These are phyloP conservation scores for Rhineura floridana DNA, from an alignment of 2,113 vertebrate genomes.

Conservation along the genomic window DNA sequence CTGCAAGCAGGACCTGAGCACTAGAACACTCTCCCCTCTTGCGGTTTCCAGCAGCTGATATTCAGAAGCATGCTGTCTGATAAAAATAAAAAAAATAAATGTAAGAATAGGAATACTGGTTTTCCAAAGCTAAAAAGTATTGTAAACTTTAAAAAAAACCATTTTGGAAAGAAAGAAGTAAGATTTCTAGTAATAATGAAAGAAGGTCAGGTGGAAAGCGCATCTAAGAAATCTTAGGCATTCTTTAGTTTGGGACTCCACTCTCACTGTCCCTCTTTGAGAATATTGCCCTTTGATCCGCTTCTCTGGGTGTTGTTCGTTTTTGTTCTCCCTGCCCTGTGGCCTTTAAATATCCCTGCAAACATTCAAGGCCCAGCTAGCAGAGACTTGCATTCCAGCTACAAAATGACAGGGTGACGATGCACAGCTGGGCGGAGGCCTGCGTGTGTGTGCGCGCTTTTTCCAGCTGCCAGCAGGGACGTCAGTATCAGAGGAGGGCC, in stretches of 20 bases:
- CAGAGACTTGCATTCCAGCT: background rate
- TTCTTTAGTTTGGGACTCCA: background rate
- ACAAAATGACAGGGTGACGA: background rate
- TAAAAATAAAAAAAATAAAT: background rate
- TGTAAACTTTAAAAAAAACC: background rate
- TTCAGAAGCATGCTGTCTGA: too few species aligned
- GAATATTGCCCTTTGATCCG: fast-evolving
- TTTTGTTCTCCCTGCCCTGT: background rate
- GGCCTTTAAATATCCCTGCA: background rate
- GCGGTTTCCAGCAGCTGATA: too few species aligned
- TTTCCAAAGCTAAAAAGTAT: background rate
- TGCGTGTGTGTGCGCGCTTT: background rate
- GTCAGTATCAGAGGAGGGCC: slow-evolving; percentile 56
- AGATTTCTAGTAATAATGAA: background rate
- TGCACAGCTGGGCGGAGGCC: slow-evolving; percentile 18
- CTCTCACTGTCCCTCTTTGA: background rate
- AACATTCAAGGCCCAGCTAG: background rate
- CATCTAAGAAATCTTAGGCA: background rate
- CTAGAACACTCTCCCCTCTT: too few species aligned
- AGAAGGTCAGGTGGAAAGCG: background rate
- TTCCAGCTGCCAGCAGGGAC: slow-evolving; percentile 38
- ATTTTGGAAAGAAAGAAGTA: background rate
- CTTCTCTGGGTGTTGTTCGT: background rate
- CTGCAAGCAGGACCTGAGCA: too few species aligned
- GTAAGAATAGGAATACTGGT: background rate